Evolutionary conservation across 1,140 invertebrate species (phyloP).

Genomic region (Gryon sp.): DNA sequence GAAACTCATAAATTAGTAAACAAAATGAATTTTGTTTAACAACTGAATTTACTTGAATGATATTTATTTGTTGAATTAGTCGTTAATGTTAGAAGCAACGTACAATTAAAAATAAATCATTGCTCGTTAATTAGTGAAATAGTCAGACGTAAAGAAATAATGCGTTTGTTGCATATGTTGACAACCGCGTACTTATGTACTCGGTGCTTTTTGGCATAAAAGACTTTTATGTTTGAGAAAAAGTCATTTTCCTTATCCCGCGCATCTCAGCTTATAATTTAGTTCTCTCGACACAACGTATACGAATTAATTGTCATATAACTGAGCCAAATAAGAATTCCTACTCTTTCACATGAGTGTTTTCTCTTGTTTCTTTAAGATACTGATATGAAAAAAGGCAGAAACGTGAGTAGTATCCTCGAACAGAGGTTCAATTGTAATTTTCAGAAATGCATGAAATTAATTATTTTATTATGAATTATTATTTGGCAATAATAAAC

Average conservation of each 20-base stretch:
- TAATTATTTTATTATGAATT: too few relatives aligned
- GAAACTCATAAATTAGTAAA: too few relatives aligned
- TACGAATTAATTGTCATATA: conserved; percentile 38
- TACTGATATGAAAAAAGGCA: conserved; percentile 2
- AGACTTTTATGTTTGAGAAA: conserved; percentile 9
- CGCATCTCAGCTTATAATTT: not conserved
- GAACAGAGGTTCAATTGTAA: too few relatives aligned
- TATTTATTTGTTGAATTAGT: too few relatives aligned
- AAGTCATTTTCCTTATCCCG: conserved; percentile 12
- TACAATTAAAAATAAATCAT: too few relatives aligned
- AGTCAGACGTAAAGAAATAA: conserved; percentile 12
- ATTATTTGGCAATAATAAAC: too few relatives aligned
- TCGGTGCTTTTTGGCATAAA: too few relatives aligned
- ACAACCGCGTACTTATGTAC: too few relatives aligned
- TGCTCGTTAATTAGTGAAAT: too few relatives aligned
- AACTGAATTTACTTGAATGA: too few relatives aligned
- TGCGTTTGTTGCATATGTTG: conserved; percentile 10
- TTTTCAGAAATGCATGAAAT: conserved; percentile 5
- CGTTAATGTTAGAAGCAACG: too few relatives aligned
- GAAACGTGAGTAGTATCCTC: not conserved
- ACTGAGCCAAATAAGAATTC: conserved; percentile 27
- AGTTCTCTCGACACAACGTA: not conserved
- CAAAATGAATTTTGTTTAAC: too few relatives aligned
- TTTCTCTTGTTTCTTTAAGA: conserved; percentile 23
- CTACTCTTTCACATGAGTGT: conserved; percentile 23